Evolutionary conservation across 1,140 invertebrate genomes (phyloP).

Genomic region (Polyergus mexicanus): DNA sequence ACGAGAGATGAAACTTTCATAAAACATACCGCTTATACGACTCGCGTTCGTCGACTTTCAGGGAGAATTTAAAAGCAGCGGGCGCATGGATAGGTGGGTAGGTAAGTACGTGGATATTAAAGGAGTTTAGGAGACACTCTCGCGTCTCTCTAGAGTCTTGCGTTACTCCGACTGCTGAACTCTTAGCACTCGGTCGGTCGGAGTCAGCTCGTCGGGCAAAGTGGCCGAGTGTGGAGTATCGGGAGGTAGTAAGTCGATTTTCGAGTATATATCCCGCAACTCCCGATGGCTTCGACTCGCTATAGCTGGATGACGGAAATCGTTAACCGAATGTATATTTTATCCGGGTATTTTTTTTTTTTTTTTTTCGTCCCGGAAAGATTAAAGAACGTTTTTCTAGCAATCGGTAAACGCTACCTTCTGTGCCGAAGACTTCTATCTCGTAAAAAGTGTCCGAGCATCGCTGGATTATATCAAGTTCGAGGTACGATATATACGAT

Average conservation of each 20-base stretch:
- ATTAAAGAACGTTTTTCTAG: slow-evolving; percentile 32
- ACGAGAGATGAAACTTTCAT: slow-evolving; percentile 76
- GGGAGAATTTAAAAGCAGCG: slow-evolving; percentile 71
- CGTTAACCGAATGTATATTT: slow-evolving; percentile 44
- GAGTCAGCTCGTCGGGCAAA: slow-evolving; percentile 9
- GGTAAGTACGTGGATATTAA: slow-evolving; percentile 73
- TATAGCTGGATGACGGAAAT: slow-evolving; percentile 19
- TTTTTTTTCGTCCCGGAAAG: background rate
- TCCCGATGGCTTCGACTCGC: slow-evolving; percentile 6
- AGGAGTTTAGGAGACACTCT: slow-evolving; percentile 67
- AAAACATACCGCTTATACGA: slow-evolving; percentile 68
- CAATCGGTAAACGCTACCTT: slow-evolving; percentile 2
- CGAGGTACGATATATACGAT: slow-evolving; percentile 14
- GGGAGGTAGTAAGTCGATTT: slow-evolving; percentile 64
- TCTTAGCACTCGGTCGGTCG: slow-evolving; percentile 52
- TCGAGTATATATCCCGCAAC: slow-evolving; percentile 40
- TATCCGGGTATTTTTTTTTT: slow-evolving; percentile 34
- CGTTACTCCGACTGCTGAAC: slow-evolving; percentile 54
- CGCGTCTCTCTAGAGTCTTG: slow-evolving; percentile 37
- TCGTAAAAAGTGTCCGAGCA: slow-evolving; percentile 7
- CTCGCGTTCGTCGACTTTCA: slow-evolving; percentile 67
- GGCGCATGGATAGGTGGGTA: slow-evolving; percentile 31
- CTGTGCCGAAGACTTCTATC: slow-evolving; percentile 14
- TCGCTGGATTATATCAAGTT: slow-evolving; percentile 19
- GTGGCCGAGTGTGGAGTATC: slow-evolving; percentile 23